These are phyloP conservation scores for Mixornis gularis DNA, from an alignment of 2,113 vertebrate genomes.

Conservation along the genomic window DNA sequence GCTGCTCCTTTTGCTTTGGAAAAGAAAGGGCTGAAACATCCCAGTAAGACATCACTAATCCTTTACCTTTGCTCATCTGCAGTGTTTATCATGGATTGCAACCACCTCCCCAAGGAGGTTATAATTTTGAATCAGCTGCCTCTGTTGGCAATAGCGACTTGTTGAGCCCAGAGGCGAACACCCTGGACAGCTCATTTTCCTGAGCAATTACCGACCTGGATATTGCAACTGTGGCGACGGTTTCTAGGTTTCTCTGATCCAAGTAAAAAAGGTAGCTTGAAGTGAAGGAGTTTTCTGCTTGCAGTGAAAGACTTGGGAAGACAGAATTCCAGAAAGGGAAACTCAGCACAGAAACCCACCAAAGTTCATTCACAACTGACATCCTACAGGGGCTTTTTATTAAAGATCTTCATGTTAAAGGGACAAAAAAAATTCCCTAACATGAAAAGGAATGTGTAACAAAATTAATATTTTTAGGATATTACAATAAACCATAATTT, in stretches of 20 bases:
- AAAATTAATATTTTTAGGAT: not conserved
- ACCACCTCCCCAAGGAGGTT: conserved; percentile 1
- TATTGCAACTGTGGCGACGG: conserved; percentile 56
- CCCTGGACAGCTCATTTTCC: conserved; percentile 54
- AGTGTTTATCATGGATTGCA: conserved; percentile 53
- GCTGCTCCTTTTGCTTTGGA: not conserved
- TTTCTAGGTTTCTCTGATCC: conserved; percentile 21
- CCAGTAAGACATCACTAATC: not conserved
- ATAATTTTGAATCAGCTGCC: not conserved
- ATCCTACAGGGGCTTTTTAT: not conserved
- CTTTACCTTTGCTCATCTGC: not conserved
- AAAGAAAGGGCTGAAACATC: not conserved
- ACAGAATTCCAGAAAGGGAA: not conserved
- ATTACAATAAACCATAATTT: not conserved
- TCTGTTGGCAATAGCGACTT: conserved; percentile 17
- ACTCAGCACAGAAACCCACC: not conserved
- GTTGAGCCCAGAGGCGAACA: conserved; percentile 9
- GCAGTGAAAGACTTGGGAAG: not conserved
- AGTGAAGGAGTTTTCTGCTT: not conserved
- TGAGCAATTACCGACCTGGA: conserved; percentile 30
- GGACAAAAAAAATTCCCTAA: not conserved
- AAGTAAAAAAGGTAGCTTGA: conserved; percentile 3
- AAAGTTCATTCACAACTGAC: not conserved
- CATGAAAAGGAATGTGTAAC: not conserved
- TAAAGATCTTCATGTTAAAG: not conserved